Conservation (phyloP, 2,888 invertebrate species). For the Amphipoea lucens region DNA sequence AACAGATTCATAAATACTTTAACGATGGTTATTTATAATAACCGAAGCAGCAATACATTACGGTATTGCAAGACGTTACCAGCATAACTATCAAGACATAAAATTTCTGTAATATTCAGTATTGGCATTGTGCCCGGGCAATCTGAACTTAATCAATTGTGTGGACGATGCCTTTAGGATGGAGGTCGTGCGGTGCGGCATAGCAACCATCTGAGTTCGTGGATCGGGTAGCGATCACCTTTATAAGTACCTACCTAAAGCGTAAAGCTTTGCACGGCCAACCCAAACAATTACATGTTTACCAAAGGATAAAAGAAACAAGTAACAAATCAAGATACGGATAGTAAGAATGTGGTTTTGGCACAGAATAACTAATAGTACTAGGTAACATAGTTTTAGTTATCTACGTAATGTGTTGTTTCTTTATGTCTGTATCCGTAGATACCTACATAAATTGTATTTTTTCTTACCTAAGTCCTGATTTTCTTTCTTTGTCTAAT, state of each 20-base stretch:
- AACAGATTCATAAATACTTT: slow-evolving; percentile 27
- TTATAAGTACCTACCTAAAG: neutral
- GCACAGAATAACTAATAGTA: too few species aligned
- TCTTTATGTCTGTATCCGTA: neutral
- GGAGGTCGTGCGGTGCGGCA: neutral
- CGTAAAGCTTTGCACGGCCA: slow-evolving; percentile 3
- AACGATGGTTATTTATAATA: slow-evolving; percentile 25
- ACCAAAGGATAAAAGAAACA: slow-evolving; percentile 18
- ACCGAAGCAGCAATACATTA: slow-evolving; percentile 20
- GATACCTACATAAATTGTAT: neutral
- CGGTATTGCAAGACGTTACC: slow-evolving; percentile 24
- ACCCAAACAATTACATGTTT: slow-evolving; percentile 16
- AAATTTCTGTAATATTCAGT: slow-evolving; percentile 31
- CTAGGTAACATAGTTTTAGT: too few species aligned
- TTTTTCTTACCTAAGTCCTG: neutral
- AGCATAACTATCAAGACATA: slow-evolving; percentile 27
- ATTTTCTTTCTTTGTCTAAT: neutral
- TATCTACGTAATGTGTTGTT: neutral
- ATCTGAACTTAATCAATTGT: slow-evolving; percentile 40
- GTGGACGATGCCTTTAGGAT: slow-evolving; percentile 14
- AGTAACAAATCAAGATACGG: slow-evolving; percentile 2
- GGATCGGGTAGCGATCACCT: slow-evolving; percentile 13
- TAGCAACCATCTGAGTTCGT: slow-evolving; percentile 15
- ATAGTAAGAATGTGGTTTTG: too few species aligned
- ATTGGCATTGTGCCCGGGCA: slow-evolving; percentile 44